A percentile compares a stretch with the other conserved stretches of the same genome.
phyloP scores from a whole-genome alignment of 1,140 invertebrate genomes.

The Tachypleus tridentatus region DNA sequence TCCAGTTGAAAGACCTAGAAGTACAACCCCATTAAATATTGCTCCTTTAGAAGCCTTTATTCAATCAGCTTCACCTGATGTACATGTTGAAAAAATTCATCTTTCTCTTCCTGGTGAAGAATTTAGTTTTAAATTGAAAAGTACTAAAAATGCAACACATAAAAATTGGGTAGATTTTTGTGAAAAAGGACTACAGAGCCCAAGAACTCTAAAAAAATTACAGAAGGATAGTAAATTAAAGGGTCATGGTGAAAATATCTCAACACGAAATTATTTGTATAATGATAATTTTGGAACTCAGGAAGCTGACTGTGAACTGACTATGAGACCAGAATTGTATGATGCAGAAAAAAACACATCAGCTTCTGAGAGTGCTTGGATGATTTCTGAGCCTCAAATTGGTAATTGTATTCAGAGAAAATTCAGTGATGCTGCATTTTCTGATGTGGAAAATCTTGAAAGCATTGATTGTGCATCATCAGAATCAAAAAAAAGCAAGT shows the following conservation, averaged over 20 bases:
- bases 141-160: slow-evolving; percentile 31
- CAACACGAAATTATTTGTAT: neutral
- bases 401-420: too few species aligned
- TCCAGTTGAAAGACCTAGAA: slow-evolving; percentile 70
- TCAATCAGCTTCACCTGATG: slow-evolving; percentile 22
- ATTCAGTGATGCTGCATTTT: too few species aligned
- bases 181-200: slow-evolving; percentile 43
- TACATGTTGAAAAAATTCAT: slow-evolving; percentile 25
- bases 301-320: too few species aligned
- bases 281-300: too few species aligned
- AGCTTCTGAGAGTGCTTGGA: too few species aligned
- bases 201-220: slow-evolving; percentile 28
- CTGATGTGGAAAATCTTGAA: too few species aligned
- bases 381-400: too few species aligned
- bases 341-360: too few species aligned
- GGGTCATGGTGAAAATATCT: slow-evolving; percentile 5
- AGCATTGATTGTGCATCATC: too few species aligned
- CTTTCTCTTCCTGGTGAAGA: slow-evolving; percentile 26
- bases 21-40: slow-evolving; percentile 64
- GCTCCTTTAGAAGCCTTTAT: slow-evolving; percentile 60
- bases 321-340: too few species aligned
- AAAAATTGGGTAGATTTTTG: slow-evolving; percentile 51
- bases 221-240: slow-evolving; percentile 5
- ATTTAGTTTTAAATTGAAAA: slow-evolving; percentile 24
- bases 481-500: too few species aligned